Conservation (phyloP, 1,140 invertebrate species). For the Aporrectodea caliginosa region DNA sequence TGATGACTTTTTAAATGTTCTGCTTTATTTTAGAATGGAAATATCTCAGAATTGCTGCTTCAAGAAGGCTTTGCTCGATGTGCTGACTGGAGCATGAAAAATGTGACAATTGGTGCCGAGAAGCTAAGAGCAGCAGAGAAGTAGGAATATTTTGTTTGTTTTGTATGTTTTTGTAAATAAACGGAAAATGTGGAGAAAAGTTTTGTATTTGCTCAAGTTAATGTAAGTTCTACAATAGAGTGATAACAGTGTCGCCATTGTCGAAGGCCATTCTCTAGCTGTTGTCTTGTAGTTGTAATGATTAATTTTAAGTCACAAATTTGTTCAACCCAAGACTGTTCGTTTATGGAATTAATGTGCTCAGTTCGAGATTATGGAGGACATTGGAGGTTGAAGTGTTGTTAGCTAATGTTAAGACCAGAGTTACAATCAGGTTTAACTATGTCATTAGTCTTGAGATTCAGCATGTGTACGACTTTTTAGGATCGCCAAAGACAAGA, state of each 20-base stretch:
- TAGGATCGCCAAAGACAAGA: conserved; percentile 77
- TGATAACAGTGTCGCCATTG: no score
- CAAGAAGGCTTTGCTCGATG: conserved; percentile 89
- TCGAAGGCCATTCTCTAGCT: no score
- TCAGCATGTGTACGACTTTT: no score
- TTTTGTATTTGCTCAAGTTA: no score
- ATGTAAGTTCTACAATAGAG: no score
- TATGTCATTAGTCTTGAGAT: no score
- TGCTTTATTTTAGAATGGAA: conserved; percentile 65
- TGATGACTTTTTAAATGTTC: conserved; percentile 26
- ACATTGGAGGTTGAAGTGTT: not conserved
- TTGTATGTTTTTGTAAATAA: no score
- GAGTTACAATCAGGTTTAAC: not conserved
- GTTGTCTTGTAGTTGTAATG: no score
- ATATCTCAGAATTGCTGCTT: conserved; percentile 90
- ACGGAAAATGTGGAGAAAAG: no score
- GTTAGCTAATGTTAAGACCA: not conserved
- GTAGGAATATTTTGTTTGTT: conserved; percentile 38
- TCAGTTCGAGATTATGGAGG: not conserved
- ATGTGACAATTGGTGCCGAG: conserved; percentile 75
- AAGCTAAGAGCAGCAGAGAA: conserved; percentile 79
- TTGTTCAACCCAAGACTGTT: no score
- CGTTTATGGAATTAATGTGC: no score
- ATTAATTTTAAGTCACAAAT: no score
- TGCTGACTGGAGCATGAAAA: conserved; percentile 93